Percentiles rank a stretch among this genome's conserved stretches.
Conservation (phyloP, 2,888 invertebrate genomes). For the Cephus spinipes region DNA sequence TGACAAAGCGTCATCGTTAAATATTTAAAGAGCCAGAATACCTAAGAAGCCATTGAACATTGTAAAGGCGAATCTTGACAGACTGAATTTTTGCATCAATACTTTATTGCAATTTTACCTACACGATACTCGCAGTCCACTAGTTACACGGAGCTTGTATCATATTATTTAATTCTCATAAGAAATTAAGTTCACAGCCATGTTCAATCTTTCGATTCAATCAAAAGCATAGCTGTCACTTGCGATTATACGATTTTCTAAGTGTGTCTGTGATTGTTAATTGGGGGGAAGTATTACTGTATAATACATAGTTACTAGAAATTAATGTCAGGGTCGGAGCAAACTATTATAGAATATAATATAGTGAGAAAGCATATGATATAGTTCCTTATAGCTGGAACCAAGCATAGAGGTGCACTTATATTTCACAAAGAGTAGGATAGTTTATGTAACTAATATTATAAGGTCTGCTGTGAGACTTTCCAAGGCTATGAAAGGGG, state of each 20-base stretch:
- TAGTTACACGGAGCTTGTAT: too few relatives aligned
- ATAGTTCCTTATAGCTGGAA: constrained; percentile 16
- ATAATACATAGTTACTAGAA: neutral
- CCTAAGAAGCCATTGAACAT: neutral
- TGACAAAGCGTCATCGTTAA: neutral
- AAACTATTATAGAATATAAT: neutral
- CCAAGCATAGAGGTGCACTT: constrained; percentile 17
- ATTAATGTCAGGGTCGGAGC: neutral
- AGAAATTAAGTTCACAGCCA: neutral
- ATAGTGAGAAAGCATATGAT: constrained; percentile 1
- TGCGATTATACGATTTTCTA: neutral
- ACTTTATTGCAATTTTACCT: neutral
- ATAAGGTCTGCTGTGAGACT: neutral
- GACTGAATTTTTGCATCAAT: constrained; percentile 13
- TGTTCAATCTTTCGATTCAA: neutral
- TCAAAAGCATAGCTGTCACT: neutral
- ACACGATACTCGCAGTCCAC: neutral
- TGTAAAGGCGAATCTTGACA: constrained; percentile 7
- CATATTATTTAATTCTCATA: neutral
- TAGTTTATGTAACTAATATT: neutral
- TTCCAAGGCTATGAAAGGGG: neutral
- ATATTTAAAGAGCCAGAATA: neutral
- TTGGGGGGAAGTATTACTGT: neutral
- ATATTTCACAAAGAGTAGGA: constrained; percentile 11
- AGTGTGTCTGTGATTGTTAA: neutral